Evolutionary conservation across 2,113 vertebrate genomes (phyloP).

Genomic region (Odocoileus virginianus): DNA sequence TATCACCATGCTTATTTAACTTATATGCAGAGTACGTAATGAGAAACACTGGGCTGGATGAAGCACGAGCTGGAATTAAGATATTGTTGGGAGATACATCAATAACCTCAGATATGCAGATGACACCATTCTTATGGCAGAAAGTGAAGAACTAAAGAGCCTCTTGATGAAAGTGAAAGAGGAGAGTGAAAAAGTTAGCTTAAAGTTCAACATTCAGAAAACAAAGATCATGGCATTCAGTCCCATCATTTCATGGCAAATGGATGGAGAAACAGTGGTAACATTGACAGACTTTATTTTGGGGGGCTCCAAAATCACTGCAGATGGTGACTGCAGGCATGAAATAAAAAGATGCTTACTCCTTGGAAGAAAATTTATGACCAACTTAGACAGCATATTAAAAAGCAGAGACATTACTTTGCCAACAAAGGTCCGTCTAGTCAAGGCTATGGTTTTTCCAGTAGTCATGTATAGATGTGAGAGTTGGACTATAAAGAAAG

Average conservation of each 20-base stretch:
- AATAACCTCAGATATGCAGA: neutral
- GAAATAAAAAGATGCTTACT: neutral
- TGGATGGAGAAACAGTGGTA: neutral
- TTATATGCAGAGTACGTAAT: too few species aligned
- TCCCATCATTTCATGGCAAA: neutral
- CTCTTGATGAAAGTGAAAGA: neutral
- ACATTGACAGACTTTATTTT: neutral
- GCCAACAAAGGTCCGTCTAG: neutral
- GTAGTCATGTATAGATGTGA: neutral
- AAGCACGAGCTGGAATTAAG: neutral
- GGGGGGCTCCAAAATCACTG: neutral
- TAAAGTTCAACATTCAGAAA: neutral
- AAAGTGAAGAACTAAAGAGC: neutral
- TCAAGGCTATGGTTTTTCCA: neutral
- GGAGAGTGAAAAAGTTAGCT: neutral
- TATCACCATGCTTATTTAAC: too few species aligned
- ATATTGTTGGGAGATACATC: neutral
- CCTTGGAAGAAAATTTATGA: neutral
- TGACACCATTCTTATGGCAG: neutral
- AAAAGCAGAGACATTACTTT: neutral
- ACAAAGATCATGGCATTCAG: neutral
- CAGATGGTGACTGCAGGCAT: neutral
- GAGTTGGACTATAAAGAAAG: neutral
- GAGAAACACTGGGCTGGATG: too few species aligned
- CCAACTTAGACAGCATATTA: neutral